These are phyloP conservation scores for Pica pica DNA, from an alignment of 2,113 vertebrate species.

Conservation along the genomic window DNA sequence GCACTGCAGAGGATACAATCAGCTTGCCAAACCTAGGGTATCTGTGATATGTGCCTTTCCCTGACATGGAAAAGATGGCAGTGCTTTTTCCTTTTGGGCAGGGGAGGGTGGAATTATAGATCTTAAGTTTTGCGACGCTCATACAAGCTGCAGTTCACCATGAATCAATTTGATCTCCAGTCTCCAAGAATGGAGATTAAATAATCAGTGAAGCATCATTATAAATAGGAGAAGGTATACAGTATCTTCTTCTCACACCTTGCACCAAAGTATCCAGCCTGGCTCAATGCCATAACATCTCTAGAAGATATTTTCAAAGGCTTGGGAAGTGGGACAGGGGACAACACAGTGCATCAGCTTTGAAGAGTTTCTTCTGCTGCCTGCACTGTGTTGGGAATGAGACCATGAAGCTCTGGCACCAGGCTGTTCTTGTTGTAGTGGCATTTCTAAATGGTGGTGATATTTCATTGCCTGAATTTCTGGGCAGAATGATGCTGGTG, in stretches of 20 bases:
- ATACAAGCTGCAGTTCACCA: neutral
- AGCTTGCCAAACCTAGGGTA: neutral
- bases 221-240: neutral
- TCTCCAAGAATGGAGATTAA: neutral
- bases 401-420: neutral
- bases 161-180: neutral
- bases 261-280: neutral
- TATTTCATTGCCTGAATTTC: neutral
- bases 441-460: neutral
- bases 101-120: neutral
- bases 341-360: neutral
- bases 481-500: neutral
- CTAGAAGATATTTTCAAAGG: neutral
- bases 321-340: neutral
- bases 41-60: neutral
- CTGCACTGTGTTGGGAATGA: neutral
- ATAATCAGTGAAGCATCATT: neutral
- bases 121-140: neutral
- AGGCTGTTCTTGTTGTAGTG: neutral
- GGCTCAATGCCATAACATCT: neutral
- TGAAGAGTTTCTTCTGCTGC: neutral
- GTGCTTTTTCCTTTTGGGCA: neutral
- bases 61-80: neutral
- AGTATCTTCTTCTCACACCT: neutral
- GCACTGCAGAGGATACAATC: neutral